Percentiles rank a stretch among this genome's conserved stretches.
These are phyloP conservation scores for Phylloscopus collybita DNA, from an alignment of 2,797 vertebrate genomes.

Conservation along the genomic window DNA sequence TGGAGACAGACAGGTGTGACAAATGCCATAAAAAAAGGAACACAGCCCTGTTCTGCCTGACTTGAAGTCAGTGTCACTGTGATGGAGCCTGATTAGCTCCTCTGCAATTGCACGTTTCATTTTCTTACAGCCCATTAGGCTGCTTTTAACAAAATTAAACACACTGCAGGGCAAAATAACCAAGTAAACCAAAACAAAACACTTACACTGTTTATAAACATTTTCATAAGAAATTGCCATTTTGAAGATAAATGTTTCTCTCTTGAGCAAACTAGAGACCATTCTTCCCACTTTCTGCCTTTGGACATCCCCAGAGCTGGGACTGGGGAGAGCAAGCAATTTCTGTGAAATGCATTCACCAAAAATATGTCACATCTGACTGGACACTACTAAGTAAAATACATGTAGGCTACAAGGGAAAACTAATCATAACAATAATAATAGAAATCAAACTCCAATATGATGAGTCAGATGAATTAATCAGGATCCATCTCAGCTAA, in stretches of 20 bases:
- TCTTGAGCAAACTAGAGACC: neutral
- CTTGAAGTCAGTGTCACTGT: neutral
- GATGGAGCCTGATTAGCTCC: neutral
- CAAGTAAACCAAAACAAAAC: neutral
- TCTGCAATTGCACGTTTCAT: neutral
- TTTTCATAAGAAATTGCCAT: neutral
- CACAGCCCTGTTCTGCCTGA: neutral
- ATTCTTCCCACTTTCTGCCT: neutral
- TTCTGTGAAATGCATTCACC: neutral
- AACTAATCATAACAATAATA: neutral
- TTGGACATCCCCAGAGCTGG: neutral
- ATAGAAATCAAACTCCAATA: neutral
- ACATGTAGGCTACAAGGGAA: neutral
- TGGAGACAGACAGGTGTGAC: neutral
- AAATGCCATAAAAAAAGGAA: neutral
- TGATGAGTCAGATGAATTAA: neutral
- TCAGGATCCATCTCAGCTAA: neutral
- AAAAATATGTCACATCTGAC: neutral
- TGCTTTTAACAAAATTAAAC: conserved; percentile 24
- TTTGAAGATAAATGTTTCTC: neutral
- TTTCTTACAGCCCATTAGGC: neutral
- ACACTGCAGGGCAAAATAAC: neutral
- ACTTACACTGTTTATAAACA: neutral
- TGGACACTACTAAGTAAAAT: neutral
- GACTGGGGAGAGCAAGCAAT: neutral